Conservation (phyloP, 2,888 invertebrate species). For the Microplitis deprimator region DNA sequence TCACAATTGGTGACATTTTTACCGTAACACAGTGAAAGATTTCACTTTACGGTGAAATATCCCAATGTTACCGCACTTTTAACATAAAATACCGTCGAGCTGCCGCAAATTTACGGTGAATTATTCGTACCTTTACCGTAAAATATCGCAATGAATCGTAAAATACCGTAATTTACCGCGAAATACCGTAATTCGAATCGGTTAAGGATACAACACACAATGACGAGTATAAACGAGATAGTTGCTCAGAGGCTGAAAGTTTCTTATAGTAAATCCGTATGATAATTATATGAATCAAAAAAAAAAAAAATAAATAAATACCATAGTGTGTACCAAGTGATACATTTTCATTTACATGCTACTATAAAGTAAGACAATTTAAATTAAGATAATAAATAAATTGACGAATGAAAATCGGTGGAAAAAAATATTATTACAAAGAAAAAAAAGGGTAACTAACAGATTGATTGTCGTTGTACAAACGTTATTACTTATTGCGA, state of each 20-base stretch:
- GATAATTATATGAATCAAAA: conserved; percentile 53
- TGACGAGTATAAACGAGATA: neutral
- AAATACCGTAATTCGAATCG: too few species aligned
- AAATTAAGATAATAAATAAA: neutral
- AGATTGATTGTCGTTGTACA: conserved; percentile 32
- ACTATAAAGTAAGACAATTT: neutral
- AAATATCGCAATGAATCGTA: too few species aligned
- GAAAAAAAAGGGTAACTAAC: neutral
- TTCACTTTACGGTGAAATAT: too few species aligned
- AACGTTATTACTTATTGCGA: conserved; percentile 15
- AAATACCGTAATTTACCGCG: too few species aligned
- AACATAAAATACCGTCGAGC: too few species aligned
- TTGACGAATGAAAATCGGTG: neutral
- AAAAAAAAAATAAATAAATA: conserved; percentile 13
- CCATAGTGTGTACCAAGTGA: conserved; percentile 22
- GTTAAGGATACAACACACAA: too few species aligned
- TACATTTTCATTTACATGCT: neutral
- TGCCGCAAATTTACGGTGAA: too few species aligned
- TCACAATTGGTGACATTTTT: too few species aligned
- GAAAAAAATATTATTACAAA: conserved; percentile 1
- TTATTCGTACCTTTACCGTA: too few species aligned
- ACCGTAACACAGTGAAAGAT: too few species aligned
- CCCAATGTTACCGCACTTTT: too few species aligned
- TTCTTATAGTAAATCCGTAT: conserved; percentile 47
- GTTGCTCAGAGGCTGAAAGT: conserved; percentile 51